Conservation (phyloP, 2,113 vertebrate species). For the Grammomys surdaster region DNA sequence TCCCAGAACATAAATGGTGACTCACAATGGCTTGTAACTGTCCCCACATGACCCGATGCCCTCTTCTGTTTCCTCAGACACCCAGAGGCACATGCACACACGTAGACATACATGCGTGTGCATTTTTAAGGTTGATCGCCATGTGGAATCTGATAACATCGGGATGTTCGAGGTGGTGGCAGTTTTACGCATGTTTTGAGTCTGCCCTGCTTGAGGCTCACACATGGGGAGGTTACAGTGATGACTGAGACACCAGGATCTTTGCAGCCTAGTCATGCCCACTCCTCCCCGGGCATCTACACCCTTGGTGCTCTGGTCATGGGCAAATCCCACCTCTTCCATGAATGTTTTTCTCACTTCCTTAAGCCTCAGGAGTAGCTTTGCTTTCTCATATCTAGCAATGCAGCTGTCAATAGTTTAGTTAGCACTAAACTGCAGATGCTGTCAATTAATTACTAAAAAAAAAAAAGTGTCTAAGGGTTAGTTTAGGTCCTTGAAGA, state of each 20-base stretch:
- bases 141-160: neutral
- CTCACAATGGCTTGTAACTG: neutral
- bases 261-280: rapidly evolving
- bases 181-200: neutral
- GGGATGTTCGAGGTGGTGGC: neutral
- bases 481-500: constrained; percentile 31
- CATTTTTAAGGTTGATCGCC: neutral
- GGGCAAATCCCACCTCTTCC: neutral
- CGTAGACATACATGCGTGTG: too few relatives aligned
- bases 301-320: neutral
- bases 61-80: neutral
- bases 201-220: neutral
- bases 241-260: neutral
- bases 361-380: neutral
- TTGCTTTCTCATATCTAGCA: neutral
- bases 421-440: neutral
- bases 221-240: neutral
- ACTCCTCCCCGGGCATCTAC: neutral
- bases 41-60: neutral
- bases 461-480: neutral
- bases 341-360: neutral
- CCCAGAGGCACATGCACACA: neutral
- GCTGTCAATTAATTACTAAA: neutral
- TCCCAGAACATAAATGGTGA: neutral
- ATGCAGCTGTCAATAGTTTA: neutral